Conservation (phyloP, 1,140 invertebrate genomes). For the Acromyrmex echinatior region DNA sequence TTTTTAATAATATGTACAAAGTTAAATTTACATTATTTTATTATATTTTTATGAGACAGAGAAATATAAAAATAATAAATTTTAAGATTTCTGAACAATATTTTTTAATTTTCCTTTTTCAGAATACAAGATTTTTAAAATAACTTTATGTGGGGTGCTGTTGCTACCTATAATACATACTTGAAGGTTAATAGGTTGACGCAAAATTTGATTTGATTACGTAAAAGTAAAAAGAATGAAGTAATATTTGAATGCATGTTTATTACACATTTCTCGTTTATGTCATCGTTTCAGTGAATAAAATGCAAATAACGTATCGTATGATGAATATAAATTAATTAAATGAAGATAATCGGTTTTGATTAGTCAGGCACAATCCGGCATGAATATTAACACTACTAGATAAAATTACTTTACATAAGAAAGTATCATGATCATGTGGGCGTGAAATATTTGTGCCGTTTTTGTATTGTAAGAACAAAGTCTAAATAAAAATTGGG, state of each 20-base stretch:
- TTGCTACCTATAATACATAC: no score
- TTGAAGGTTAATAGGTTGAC: not conserved
- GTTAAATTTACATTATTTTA: no score
- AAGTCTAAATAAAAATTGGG: not conserved
- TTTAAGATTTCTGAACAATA: no score
- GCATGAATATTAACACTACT: not conserved
- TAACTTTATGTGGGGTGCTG: no score
- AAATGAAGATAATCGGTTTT: not conserved
- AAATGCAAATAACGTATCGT: not conserved
- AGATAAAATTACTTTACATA: not conserved
- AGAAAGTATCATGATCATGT: not conserved
- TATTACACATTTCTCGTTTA: not conserved
- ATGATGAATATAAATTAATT: conserved; percentile 5
- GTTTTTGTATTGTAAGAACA: not conserved
- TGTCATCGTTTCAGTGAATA: not conserved
- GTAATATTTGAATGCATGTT: not conserved
- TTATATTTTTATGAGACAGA: no score
- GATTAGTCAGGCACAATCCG: not conserved
- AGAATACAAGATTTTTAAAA: no score
- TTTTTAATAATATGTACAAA: no score
- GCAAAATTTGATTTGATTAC: not conserved
- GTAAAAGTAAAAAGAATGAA: not conserved
- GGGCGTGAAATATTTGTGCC: not conserved
- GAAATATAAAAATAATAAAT: no score
- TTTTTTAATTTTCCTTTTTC: no score